Evolutionary conservation across 2,888 invertebrate genomes (phyloP).

Genomic region (Oegoconia quadripuncta): DNA sequence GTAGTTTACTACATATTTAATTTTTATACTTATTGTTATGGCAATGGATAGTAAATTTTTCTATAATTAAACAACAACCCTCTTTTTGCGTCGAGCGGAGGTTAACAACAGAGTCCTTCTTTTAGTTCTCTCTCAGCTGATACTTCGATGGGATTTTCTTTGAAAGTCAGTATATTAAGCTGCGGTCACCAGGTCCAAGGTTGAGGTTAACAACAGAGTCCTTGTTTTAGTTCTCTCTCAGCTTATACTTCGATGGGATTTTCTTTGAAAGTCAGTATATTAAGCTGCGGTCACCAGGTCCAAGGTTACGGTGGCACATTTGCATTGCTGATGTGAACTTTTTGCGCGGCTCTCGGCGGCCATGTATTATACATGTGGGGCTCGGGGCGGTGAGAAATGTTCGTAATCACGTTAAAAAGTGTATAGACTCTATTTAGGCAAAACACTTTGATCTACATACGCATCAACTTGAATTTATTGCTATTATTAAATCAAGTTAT

Average conservation of each 20-base stretch:
- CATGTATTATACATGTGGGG: conserved; percentile 65
- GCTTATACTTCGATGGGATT: conserved; percentile 16
- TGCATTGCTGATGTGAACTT: conserved; percentile 61
- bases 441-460: background rate
- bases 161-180: conserved; percentile 28
- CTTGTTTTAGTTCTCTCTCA: too few relatives aligned
- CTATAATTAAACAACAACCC: too few relatives aligned
- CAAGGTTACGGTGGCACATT: conserved; percentile 68
- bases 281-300: conserved; percentile 42
- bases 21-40: too few relatives aligned
- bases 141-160: conserved; percentile 21
- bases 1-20: too few relatives aligned
- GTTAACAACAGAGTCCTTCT: too few relatives aligned
- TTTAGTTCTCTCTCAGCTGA: too few relatives aligned
- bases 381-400: conserved; percentile 47
- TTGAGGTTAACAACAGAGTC: too few relatives aligned
- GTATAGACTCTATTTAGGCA: conserved; percentile 17
- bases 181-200: conserved; percentile 59
- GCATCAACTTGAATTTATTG: background rate
- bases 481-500: too few relatives aligned
- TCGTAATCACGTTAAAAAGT: conserved; percentile 51
- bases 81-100: too few relatives aligned
- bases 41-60: too few relatives aligned
- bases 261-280: conserved; percentile 28
- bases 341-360: conserved; percentile 52